Evolutionary conservation across 2,888 invertebrate species (phyloP).

Genomic region (Mylabris sibirica): DNA sequence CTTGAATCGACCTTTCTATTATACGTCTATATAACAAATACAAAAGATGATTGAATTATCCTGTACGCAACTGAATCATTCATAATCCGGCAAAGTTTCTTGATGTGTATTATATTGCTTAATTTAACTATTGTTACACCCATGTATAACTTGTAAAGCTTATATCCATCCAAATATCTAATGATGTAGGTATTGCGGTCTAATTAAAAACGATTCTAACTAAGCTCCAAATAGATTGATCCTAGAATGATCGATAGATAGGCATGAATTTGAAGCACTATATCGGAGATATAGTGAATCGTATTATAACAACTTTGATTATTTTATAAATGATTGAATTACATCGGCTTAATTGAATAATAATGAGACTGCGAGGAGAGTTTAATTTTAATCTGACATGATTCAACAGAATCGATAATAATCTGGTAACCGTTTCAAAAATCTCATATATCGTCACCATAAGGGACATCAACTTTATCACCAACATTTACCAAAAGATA

Average conservation of each 20-base stretch:
- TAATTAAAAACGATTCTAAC: background rate
- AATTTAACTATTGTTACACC: constrained; percentile 46
- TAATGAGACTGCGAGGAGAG: background rate
- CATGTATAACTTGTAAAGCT: constrained; percentile 40
- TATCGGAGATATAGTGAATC: no score
- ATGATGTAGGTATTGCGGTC: background rate
- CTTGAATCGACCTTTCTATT: constrained; percentile 42
- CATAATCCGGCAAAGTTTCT: constrained; percentile 45
- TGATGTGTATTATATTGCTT: constrained; percentile 43
- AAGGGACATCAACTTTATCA: constrained; percentile 4
- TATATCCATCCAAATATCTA: background rate
- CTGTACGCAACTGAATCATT: constrained; percentile 50
- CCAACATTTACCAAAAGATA: background rate
- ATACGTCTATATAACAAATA: constrained; percentile 48
- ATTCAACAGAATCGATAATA: background rate
- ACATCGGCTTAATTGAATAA: background rate
- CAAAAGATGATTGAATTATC: constrained; percentile 51
- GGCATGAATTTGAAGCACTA: no score
- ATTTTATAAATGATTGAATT: no score
- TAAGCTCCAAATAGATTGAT: no score
- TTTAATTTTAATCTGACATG: background rate
- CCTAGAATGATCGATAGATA: no score
- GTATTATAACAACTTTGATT: no score
- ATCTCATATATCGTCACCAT: background rate
- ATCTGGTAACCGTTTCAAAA: background rate